Evolutionary conservation across 2,888 invertebrate species (phyloP), one percentile per base, ranked within the genome.

Genomic region (Trissonchulus sp.): DNA sequence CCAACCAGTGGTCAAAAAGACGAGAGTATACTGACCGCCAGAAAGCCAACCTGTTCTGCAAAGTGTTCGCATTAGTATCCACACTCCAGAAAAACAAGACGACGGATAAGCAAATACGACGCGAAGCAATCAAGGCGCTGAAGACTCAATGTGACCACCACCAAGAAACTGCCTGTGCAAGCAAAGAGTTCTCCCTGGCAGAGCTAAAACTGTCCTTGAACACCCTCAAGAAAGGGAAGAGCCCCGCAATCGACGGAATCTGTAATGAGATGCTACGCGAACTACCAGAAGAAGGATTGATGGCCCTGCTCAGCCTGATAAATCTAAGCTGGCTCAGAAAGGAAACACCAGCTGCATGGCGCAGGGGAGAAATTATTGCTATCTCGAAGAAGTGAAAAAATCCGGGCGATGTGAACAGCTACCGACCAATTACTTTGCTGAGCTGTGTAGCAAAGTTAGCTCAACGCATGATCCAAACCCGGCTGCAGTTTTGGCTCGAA

Each of bases 31-130:
- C 60, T 23, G 60, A 60, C 60, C 60, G 60, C 18, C 60, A 60
- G 60, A 60, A 60, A 60, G 60, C 60, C 18, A 60, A 60, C 60
- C 60, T 60, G 60, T 60, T 60, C n/a, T 60, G 60, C 60, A 18
- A n/a, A 18, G n/a, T n/a, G 18, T 60, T 60, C 60, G 60, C 60
- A n/a, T 18, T n/a, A 18, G 60, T 60, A n/a, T 60, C 60, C 18
- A 60, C 18, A n/a, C 60, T 60, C 18, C 60, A 18, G 18, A 60
- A 60, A n/a, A 60, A 23, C 18, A 60, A 60, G 60, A 18, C 18
- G 60, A 18, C 18, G n/a, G 60, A 60, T 60, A n/a, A 18, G n/a
- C 60, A 18, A n/a, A 60, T 60, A 18, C 18, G 60, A 60, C 60
- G 60, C 18, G n/a, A n/a, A 23, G 60, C 60, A 60, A 60, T 60